A percentile compares a stretch with the other conserved stretches of the same genome.
Conservation (phyloP, 2,888 invertebrate species). For the Pteria penguin region DNA sequence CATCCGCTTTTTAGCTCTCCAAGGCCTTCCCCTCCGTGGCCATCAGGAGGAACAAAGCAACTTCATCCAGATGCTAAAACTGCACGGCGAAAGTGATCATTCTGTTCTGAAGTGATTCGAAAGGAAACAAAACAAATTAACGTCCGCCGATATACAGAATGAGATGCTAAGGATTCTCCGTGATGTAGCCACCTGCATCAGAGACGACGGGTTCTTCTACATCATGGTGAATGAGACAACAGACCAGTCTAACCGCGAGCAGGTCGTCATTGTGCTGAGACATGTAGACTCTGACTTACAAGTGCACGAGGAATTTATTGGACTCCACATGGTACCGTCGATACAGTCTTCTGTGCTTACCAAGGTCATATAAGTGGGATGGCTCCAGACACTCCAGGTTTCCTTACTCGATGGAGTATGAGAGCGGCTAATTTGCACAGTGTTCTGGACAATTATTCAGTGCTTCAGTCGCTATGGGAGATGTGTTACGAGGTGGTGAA, state of each 20-base stretch:
- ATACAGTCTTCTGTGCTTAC: conserved; percentile 41
- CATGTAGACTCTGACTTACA: too few relatives aligned
- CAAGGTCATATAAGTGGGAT: conserved; percentile 22
- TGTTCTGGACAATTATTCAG: background rate
- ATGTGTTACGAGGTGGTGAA: background rate
- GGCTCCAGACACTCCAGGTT: conserved; percentile 16
- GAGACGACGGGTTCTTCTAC: conserved; percentile 38
- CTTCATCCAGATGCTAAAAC: too few relatives aligned
- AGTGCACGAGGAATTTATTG: conserved; percentile 56
- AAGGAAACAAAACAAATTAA: conserved; percentile 49
- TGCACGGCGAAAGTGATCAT: conserved; percentile 37
- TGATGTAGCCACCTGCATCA: too few relatives aligned
- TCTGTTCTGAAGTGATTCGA: too few relatives aligned
- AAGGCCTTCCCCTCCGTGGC: conserved; percentile 48
- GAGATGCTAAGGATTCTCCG: conserved; percentile 51
- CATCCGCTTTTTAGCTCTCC: conserved; percentile 45
- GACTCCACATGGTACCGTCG: conserved; percentile 41
- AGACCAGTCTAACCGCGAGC: conserved; percentile 50
- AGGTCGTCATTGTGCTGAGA: too few relatives aligned
- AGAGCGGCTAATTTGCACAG: conserved; percentile 23
- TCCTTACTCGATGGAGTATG: conserved; percentile 40
- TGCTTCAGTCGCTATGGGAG: conserved; percentile 12
- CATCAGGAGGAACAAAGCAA: too few relatives aligned
- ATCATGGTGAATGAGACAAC: conserved; percentile 56
- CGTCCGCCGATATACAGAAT: conserved; percentile 54